These are phyloP conservation scores for Erpornis zantholeuca DNA, from an alignment of 2,113 vertebrate genomes.

Conservation along the genomic window DNA sequence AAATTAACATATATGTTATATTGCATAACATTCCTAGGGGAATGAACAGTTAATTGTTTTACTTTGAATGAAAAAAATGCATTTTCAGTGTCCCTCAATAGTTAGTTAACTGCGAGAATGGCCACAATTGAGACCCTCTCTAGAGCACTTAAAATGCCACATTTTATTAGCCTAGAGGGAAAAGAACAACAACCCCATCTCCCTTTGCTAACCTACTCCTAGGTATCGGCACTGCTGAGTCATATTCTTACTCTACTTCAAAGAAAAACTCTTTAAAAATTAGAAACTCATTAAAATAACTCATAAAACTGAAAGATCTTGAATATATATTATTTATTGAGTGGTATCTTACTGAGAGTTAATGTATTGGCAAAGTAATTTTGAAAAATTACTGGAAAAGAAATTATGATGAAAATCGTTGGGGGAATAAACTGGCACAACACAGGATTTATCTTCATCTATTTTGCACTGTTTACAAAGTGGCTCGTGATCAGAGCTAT, in stretches of 20 bases:
- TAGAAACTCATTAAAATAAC: background rate
- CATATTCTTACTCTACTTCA: background rate
- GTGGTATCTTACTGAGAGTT: background rate
- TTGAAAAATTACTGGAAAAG: background rate
- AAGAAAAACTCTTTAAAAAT: background rate
- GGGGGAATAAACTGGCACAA: background rate
- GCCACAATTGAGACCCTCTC: background rate
- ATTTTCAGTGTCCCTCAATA: background rate
- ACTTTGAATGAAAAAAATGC: background rate
- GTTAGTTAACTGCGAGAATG: background rate
- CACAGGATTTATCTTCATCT: background rate
- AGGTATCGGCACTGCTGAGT: background rate
- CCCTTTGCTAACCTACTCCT: background rate
- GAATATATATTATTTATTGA: background rate
- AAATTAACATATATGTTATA: background rate
- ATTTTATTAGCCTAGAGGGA: conserved; percentile 7
- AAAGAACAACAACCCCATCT: background rate
- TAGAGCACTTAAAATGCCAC: conserved; percentile 36
- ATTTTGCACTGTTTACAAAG: background rate
- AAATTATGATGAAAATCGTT: background rate
- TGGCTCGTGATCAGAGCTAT: background rate
- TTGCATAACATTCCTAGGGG: background rate
- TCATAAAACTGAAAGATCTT: background rate
- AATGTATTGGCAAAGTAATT: background rate
- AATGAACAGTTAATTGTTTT: background rate